Percentiles rank a stretch among this genome's conserved stretches.
Conservation (phyloP, 2,797 vertebrate species). For the Eupleurogrammus muticus region DNA sequence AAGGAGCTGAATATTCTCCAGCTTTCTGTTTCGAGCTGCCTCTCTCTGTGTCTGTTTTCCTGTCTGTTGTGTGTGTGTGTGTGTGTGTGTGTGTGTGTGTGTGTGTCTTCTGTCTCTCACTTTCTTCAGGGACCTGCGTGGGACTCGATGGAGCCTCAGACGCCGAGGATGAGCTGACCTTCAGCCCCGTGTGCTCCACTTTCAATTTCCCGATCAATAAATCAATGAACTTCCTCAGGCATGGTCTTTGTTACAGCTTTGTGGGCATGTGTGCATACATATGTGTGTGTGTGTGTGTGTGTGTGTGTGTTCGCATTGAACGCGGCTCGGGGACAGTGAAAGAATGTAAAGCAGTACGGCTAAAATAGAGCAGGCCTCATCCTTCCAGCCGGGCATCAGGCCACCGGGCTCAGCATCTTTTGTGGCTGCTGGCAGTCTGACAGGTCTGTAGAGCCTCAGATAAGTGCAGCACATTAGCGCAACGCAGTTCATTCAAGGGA, state of each 20-base stretch:
- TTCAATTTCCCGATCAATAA: constrained; percentile 50
- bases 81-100: no score
- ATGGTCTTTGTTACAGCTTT: constrained; percentile 11
- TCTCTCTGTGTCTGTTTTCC: not conserved
- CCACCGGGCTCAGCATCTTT: constrained; percentile 53
- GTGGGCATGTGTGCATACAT: constrained; percentile 2
- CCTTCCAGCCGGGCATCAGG: constrained; percentile 39
- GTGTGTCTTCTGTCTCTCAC: not conserved
- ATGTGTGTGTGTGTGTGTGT: constrained; percentile 3
- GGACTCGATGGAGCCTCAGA: constrained; percentile 22
- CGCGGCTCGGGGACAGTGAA: constrained; percentile 50
- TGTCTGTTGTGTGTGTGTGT: no score
- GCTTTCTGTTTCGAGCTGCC: no score
- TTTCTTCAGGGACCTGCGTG: not conserved
- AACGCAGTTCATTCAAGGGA: constrained; percentile 29
- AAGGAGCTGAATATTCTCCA: no score
- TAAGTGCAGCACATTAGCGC: constrained; percentile 52
- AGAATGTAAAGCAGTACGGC: constrained; percentile 55
- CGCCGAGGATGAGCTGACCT: constrained; percentile 24
- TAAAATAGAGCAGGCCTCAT: constrained; percentile 26
- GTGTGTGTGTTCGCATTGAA: constrained; percentile 15
- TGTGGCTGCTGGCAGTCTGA: constrained; percentile 52
- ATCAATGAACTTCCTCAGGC: constrained; percentile 26
- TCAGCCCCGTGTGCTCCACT: constrained; percentile 15
- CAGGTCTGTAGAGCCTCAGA: constrained; percentile 26